Evolutionary conservation across 1,140 invertebrate genomes (phyloP).

Genomic region (Dryas iulia): DNA sequence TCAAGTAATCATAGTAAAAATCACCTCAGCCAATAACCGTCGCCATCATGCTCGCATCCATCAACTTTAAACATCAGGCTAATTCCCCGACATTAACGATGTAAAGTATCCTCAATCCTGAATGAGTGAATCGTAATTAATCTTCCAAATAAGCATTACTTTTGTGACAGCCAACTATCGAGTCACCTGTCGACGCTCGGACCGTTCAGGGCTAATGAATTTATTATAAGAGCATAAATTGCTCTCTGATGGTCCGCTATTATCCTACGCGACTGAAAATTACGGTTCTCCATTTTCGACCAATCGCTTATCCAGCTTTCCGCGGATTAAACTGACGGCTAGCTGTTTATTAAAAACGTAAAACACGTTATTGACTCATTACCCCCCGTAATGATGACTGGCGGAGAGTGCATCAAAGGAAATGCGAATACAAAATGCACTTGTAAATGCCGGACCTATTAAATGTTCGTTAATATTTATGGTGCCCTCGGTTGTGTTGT

Average conservation of each 20-base stretch:
- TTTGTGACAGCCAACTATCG: constrained; percentile 18
- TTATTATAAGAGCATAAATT: constrained; percentile 77
- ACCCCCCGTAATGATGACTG: constrained; percentile 26
- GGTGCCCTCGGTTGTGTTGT: not conserved
- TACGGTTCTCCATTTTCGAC: constrained; percentile 64
- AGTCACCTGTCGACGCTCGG: constrained; percentile 18
- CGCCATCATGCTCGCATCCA: constrained; percentile 11
- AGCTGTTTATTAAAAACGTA: constrained; percentile 51
- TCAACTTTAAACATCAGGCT: constrained; percentile 7
- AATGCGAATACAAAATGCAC: constrained; percentile 13
- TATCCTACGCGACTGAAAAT: constrained; percentile 67
- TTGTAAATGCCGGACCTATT: constrained; percentile 10
- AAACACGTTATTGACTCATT: constrained; percentile 26
- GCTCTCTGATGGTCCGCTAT: constrained; percentile 69
- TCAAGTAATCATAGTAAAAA: not conserved
- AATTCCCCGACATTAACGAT: constrained; percentile 16
- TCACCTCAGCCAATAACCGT: not conserved
- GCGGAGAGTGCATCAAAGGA: constrained; percentile 28
- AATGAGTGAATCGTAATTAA: constrained; percentile 15
- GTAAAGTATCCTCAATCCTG: constrained; percentile 19
- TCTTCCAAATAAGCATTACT: constrained; percentile 21
- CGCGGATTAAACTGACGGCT: constrained; percentile 57
- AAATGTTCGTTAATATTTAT: constrained; percentile 2
- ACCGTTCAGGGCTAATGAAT: constrained; percentile 57
- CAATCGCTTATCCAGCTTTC: constrained; percentile 65